Conservation (phyloP, 2,797 vertebrate genomes). For the Taenioides sp. region DNA sequence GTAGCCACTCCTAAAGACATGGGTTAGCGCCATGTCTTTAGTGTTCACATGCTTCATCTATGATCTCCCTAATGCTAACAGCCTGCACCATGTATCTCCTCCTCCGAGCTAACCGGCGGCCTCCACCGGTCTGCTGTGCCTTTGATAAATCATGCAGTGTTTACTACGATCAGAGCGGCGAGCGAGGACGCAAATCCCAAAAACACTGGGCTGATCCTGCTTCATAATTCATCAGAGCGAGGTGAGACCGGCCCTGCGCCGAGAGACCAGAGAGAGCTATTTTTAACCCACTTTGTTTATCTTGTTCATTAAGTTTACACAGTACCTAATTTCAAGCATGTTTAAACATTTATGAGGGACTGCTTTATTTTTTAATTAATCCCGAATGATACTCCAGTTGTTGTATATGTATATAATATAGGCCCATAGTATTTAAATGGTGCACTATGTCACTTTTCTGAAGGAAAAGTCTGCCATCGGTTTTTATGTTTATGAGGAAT, state of each 20-base stretch:
- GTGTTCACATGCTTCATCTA: constrained; percentile 29
- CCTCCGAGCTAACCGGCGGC: constrained; percentile 43
- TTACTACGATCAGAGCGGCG: constrained; percentile 54
- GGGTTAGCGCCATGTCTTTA: too few relatives aligned
- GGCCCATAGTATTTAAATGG: not conserved
- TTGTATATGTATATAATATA: not conserved
- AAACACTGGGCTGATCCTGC: constrained; percentile 51
- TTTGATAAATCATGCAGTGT: constrained; percentile 74
- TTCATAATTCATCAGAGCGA: constrained; percentile 64
- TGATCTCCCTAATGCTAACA: constrained; percentile 61
- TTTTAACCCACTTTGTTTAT: constrained; percentile 3
- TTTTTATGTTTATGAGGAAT: too few relatives aligned
- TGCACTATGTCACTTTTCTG: too few relatives aligned
- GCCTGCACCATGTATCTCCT: constrained; percentile 29
- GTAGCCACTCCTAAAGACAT: too few relatives aligned
- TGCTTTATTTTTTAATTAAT: not conserved
- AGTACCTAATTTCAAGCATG: not conserved
- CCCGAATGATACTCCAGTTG: not conserved
- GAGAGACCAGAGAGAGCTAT: not conserved
- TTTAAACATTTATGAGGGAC: not conserved
- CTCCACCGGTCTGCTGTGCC: constrained; percentile 50
- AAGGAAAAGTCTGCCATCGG: too few relatives aligned
- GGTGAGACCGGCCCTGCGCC: constrained; percentile 27
- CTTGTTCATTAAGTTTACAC: not conserved
- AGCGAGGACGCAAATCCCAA: constrained; percentile 40